Base-by-base conservation (phyloP, 2,888 invertebrate species). In the Thymelicus acteon region DNA sequence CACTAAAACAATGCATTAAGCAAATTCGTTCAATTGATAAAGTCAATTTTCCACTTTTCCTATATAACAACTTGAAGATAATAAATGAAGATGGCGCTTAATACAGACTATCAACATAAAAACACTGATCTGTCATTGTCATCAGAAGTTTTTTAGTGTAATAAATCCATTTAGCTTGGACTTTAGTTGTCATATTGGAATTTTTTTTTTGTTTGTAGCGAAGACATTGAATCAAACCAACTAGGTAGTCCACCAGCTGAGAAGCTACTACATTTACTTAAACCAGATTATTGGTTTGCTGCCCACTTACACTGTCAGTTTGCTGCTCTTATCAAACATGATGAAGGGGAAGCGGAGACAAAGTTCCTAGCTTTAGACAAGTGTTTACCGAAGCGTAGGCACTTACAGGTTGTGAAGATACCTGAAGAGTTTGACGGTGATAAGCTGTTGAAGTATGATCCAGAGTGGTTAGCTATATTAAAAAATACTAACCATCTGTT, bases 241-340 rank as follows among this genome's bases (percentile, higher is more conserved):
- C 92, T 99, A n/a, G 99, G 99, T 13, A 99, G 98, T 90, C 96
- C 96, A 54, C 97, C 98, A 6, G 95, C 96, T 66, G 96, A 97
- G 89, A 97, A 98, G 75, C 89, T 99, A 47, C 89, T 99, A n/a
- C 93, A 96, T 70, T 87, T 94, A 49, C 86, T 99, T 67, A 96
- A 97, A 84, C 99, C 99, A 8, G 93, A 94, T 0, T 98, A 97
- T 90, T 99, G 99, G 99, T 99, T 99, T 92, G 94, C 99, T 8
- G 99, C 99, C 44, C 99, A 99, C 94, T 94, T 99, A 75, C 99
- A 99, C 90, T 98, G 98, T 79, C 98, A 98, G 91, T 99, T 99
- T 93, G 96, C 97, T 12, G 99, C 99, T 0, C 78, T 98, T 3
- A 96, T 99, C 6, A 95, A 95, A 48, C 98, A 99, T 86, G 89